These are phyloP conservation scores for Poecilobothrus nobilitatus DNA, from an alignment of 2,888 invertebrate species.

Conservation along the genomic window DNA sequence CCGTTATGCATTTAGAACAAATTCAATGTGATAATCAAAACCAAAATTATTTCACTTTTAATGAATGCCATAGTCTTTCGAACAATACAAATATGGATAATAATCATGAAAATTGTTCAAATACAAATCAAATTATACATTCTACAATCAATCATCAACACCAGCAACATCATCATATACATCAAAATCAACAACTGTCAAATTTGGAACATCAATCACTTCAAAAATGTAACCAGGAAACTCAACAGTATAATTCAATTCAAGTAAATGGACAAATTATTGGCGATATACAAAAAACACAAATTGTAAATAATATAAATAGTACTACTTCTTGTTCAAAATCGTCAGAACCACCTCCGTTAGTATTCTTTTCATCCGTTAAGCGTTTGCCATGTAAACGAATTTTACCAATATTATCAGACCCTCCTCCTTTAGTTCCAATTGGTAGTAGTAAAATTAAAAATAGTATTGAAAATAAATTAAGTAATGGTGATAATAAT, in stretches of 20 bases:
- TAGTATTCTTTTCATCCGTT: conserved; percentile 26
- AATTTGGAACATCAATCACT: conserved; percentile 9
- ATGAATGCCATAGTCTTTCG: not conserved
- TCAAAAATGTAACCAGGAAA: not conserved
- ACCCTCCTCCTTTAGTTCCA: conserved; percentile 29
- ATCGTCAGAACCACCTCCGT: conserved; percentile 27
- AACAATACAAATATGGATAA: not conserved
- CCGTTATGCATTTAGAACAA: conserved; percentile 12
- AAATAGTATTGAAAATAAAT: not conserved
- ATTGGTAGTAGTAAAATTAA: conserved; percentile 16
- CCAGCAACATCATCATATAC: not conserved
- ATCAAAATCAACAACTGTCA: conserved; percentile 2
- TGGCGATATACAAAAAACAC: not conserved
- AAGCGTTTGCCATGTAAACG: conserved; percentile 25
- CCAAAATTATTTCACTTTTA: not conserved
- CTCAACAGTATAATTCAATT: not conserved
- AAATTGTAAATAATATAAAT: not conserved
- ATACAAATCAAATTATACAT: not conserved
- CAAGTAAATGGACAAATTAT: not conserved
- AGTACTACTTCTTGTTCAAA: not conserved
- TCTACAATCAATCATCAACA: not conserved
- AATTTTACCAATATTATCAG: conserved; percentile 24
- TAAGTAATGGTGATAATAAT: not conserved
- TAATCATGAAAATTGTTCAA: not conserved
- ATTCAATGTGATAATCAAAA: conserved; percentile 9